These are phyloP conservation scores for Elanoides forficatus DNA, from an alignment of 2,113 vertebrate species.

Conservation along the genomic window DNA sequence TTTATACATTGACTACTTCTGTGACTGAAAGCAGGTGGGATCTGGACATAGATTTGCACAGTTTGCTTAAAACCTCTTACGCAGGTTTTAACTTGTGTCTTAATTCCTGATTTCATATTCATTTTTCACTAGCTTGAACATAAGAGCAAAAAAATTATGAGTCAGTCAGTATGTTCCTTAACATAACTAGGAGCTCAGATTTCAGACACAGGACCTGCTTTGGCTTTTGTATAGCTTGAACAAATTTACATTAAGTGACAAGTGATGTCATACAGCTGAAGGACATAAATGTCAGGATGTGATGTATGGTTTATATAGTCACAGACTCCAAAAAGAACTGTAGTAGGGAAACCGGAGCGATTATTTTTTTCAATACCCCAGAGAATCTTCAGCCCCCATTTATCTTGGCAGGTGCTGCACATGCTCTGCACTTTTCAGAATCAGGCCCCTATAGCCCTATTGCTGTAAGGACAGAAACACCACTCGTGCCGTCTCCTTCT, in stretches of 20 bases:
- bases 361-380: neutral
- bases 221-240: slow-evolving; percentile 59
- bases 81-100: slow-evolving; percentile 69
- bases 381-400: neutral
- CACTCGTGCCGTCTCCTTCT: neutral
- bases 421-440: neutral
- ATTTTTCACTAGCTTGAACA: slow-evolving; percentile 69
- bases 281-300: slow-evolving; percentile 65
- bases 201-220: slow-evolving; percentile 69
- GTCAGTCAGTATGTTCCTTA: slow-evolving; percentile 65
- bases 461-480: neutral
- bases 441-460: neutral
- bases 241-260: slow-evolving; percentile 70
- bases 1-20: neutral
- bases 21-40: slow-evolving; percentile 60
- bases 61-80: slow-evolving; percentile 47
- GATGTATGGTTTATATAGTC: slow-evolving; percentile 24
- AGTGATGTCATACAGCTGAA: slow-evolving; percentile 50
- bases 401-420: neutral
- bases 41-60: slow-evolving; percentile 44
- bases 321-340: neutral
- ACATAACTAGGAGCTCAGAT: slow-evolving; percentile 65
- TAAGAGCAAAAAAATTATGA: slow-evolving; percentile 65
- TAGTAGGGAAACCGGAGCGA: neutral
- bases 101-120: slow-evolving; percentile 69